Conservation (phyloP, 2,113 vertebrate species). For the Guaruba guarouba region DNA sequence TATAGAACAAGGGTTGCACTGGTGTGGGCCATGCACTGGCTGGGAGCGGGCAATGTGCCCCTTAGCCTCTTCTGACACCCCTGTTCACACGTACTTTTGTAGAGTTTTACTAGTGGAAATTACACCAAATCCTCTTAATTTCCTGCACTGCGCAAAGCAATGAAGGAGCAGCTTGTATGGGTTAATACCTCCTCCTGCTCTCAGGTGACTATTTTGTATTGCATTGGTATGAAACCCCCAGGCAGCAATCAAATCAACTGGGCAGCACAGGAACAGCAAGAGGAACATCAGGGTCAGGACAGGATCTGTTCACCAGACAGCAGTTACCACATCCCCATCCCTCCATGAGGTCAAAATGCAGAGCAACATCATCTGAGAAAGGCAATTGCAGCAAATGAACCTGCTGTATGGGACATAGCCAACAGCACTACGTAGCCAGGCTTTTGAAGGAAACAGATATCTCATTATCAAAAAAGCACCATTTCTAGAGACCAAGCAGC, state of each 20-base stretch:
- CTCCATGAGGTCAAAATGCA: neutral
- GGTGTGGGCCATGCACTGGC: neutral
- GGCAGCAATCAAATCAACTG: neutral
- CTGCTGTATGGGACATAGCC: fast-evolving
- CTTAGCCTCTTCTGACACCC: neutral
- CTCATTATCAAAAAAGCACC: neutral
- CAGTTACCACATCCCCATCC: neutral
- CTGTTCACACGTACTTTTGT: neutral
- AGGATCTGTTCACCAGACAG: neutral
- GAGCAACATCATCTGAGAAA: neutral
- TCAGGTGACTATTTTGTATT: neutral
- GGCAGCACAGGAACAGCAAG: neutral
- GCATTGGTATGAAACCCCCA: neutral
- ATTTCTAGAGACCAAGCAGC: neutral
- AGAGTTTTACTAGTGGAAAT: neutral
- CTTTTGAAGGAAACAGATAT: neutral
- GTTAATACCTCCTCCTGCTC: neutral
- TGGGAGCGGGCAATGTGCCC: neutral
- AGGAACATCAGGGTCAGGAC: neutral
- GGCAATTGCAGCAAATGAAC: neutral
- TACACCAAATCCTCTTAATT: neutral
- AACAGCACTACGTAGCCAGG: fast-evolving
- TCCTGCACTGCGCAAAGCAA: neutral
- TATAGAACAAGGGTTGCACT: neutral
- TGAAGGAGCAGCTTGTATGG: neutral